Conservation (phyloP, 2,888 invertebrate species). For the Homarus gammarus region DNA sequence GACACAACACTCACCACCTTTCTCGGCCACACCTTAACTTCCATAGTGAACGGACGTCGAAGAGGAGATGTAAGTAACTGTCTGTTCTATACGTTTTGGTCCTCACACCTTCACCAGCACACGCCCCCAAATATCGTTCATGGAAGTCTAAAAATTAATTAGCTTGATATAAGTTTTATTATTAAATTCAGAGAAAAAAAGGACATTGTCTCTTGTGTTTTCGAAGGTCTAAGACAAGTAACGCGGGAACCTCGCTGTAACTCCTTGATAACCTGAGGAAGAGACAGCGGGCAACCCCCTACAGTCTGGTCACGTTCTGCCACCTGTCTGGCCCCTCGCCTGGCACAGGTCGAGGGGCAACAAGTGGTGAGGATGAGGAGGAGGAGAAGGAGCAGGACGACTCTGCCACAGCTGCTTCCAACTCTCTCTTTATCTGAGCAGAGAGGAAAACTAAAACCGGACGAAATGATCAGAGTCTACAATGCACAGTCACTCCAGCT, state of each 20-base stretch:
- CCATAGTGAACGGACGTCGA: slow-evolving; percentile 20
- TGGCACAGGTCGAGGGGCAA: slow-evolving; percentile 6
- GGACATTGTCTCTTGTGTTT: slow-evolving; percentile 6
- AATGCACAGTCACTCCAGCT: not conserved
- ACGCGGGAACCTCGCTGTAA: not conserved
- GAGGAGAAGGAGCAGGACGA: too few species aligned
- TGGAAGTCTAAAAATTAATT: slow-evolving; percentile 26
- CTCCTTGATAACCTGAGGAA: not conserved
- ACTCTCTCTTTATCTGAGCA: slow-evolving; percentile 7
- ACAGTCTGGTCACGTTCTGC: slow-evolving; percentile 29
- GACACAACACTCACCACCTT: not conserved
- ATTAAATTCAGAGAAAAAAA: slow-evolving; percentile 13
- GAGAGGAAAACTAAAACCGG: slow-evolving; percentile 32
- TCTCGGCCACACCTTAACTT: not conserved
- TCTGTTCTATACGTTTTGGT: not conserved
- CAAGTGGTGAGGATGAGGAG: too few species aligned
- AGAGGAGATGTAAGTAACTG: not conserved
- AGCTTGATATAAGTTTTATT: not conserved
- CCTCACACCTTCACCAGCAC: not conserved
- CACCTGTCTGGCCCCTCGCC: not conserved
- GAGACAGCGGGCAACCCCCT: not conserved
- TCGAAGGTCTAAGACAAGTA: slow-evolving; percentile 3
- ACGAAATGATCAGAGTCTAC: slow-evolving; percentile 41
- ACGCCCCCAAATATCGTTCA: not conserved
- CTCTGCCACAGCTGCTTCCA: not conserved